Conservation (phyloP, 1,140 invertebrate genomes). For the Coenobita brevimanus region DNA sequence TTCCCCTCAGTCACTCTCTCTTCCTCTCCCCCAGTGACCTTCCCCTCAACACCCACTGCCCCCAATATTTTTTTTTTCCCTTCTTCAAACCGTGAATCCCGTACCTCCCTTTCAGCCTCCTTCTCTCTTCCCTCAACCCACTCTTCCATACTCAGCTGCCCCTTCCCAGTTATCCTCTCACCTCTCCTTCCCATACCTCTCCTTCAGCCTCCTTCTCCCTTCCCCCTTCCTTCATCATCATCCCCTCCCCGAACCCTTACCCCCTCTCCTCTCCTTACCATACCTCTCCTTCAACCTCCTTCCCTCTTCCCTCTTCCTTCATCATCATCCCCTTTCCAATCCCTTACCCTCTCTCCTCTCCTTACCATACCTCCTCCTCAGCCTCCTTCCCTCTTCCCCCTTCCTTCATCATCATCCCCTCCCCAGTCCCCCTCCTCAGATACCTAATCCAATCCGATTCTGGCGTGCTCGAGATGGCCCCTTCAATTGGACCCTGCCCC, state of each 20-base stretch:
- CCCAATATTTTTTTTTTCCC: too few species aligned
- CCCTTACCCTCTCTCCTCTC: not conserved
- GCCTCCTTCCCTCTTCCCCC: too few species aligned
- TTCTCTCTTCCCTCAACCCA: not conserved
- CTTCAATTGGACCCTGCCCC: conserved; percentile 12
- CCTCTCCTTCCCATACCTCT: not conserved
- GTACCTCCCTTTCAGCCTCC: not conserved
- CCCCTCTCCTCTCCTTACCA: too few species aligned
- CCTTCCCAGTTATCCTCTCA: not conserved
- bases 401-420: too few species aligned
- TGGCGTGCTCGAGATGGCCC: conserved; percentile 2
- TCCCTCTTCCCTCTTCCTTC: not conserved
- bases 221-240: conserved; percentile 4
- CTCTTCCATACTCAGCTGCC: conserved; percentile 1
- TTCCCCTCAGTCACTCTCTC: not conserved
- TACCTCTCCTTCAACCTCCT: not conserved
- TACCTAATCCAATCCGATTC: conserved; percentile 38
- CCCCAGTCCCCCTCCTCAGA: not conserved
- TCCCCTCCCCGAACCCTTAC: too few species aligned
- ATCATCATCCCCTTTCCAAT: not conserved
- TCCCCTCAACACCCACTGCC: too few species aligned
- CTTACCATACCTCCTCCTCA: too few species aligned
- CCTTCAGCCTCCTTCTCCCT: not conserved
- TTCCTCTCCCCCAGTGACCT: not conserved
- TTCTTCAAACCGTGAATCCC: too few species aligned